Evolutionary conservation across 2,797 vertebrate species (phyloP).

Genomic region (Enteromius unitaeniatus): DNA sequence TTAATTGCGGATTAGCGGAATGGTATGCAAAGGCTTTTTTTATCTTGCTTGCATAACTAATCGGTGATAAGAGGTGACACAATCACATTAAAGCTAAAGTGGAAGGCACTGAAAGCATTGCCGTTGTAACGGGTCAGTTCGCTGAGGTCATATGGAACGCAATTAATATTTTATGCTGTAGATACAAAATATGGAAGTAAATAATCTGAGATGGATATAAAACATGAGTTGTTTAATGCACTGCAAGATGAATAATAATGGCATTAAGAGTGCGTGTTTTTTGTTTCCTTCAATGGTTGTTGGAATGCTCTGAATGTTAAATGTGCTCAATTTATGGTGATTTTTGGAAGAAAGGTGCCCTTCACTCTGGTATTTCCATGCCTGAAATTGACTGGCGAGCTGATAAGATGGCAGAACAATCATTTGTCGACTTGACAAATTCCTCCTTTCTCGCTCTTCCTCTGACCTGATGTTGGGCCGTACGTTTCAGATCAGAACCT

Average conservation of each 20-base stretch:
- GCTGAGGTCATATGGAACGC: background rate
- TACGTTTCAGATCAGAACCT: slow-evolving; percentile 39
- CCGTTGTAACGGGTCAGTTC: slow-evolving; percentile 32
- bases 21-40: slow-evolving; percentile 65
- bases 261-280: background rate
- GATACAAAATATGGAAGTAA: background rate
- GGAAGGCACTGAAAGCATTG: slow-evolving; percentile 10
- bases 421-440: slow-evolving; percentile 38
- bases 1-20: slow-evolving; percentile 72
- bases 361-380: slow-evolving; percentile 17
- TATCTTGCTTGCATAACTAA: slow-evolving; percentile 74
- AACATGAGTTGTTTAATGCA: background rate
- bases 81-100: slow-evolving; percentile 66
- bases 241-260: slow-evolving; percentile 16
- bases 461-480: slow-evolving; percentile 28
- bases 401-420: slow-evolving; percentile 48
- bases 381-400: slow-evolving; percentile 22
- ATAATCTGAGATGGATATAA: slow-evolving; percentile 20
- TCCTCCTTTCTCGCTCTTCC: slow-evolving; percentile 18
- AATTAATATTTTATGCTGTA: background rate
- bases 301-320: slow-evolving; percentile 26
- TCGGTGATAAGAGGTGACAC: slow-evolving; percentile 77
- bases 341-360: slow-evolving; percentile 35
- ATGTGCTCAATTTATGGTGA: slow-evolving; percentile 9
- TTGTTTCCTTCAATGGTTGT: background rate